A percentile compares a stretch with the other conserved stretches of the same genome.
These are phyloP conservation scores for Ellobius talpinus DNA, from an alignment of 2,113 vertebrate species.

Conservation along the genomic window DNA sequence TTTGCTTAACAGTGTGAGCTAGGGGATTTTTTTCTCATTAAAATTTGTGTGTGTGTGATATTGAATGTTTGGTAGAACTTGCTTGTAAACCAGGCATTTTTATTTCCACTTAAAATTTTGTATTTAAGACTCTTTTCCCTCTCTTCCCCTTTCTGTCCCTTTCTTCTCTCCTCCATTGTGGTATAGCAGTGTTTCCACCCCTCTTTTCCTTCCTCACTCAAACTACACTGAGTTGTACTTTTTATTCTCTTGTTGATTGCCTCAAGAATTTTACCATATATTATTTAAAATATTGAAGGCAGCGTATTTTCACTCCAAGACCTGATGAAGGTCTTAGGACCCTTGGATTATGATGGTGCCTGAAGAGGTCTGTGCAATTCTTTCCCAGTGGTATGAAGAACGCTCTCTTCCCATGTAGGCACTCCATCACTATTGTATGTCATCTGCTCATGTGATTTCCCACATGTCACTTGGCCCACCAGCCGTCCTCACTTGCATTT, in stretches of 20 bases:
- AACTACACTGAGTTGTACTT: background rate
- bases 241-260: background rate
- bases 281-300: background rate
- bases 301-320: background rate
- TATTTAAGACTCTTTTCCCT: background rate
- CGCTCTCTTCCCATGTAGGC: background rate
- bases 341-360: background rate
- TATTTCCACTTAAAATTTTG: background rate
- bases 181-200: background rate
- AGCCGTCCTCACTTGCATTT: constrained; percentile 26
- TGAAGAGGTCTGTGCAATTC: background rate
- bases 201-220: background rate
- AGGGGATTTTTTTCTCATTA: background rate
- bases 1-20: background rate
- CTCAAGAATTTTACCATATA: background rate
- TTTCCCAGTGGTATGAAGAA: background rate
- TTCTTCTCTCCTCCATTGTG: background rate
- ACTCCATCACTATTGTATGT: background rate
- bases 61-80: background rate
- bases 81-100: background rate
- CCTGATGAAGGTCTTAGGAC: background rate
- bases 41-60: background rate
- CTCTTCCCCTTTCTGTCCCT: background rate
- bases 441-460: background rate
- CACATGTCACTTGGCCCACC: background rate